Base-by-base conservation (phyloP, 2,888 invertebrate genomes). In the Pristionchus japonicus region DNA sequence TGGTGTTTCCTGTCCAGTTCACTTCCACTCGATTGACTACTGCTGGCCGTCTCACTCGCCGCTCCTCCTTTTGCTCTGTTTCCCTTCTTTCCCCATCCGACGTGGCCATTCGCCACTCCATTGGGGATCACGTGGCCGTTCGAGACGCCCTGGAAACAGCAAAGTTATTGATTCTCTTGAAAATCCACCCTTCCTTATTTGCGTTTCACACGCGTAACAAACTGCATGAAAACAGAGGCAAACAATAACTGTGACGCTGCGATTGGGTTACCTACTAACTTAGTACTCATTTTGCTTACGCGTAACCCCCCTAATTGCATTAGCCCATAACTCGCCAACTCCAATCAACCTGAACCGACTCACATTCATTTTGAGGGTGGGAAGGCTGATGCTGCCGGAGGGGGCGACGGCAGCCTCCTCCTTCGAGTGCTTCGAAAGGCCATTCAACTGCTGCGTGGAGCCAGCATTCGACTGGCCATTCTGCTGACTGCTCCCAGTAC, bases 21-120 rank as follows among this genome's bases (percentile, higher is more conserved):
- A 77, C 77, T 77, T n/a, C 43, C 77, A 77, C 43, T 77, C n/a
- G n/a, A 43, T 3, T 47, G 77, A 13, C 77, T 77, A 27, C 77
- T 77, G 13, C 77, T 77, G n/a, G 77, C 77, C 37, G 40, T 77
- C 34, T 47, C 77, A 77, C 43, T 77, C 47, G 77, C n/a, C n/a
- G 23, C 11, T 13, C n/a, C 77, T 77, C 23, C 20, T n/a, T n/a
- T n/a, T n/a, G n/a, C n/a, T 15, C 47, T 77, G 3, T 13, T 47
- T 43, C n/a, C 43, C n/a, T 77, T 77, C 43, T 77, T 77, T 17
- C 3, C 7, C n/a, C n/a, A n/a, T 15, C 43, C 43, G 7, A 15
- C 13, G 34, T 77, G 43, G 0, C 77, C 77, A n/a, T 77, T 77
- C 40, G 77, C 43, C 13, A 77, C 27, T 3, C 77, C 77, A 43